Percentiles rank a stretch among this genome's conserved stretches.
phyloP scores from a whole-genome alignment of 2,113 vertebrate genomes.

The Phylloscopus trochiloides region DNA sequence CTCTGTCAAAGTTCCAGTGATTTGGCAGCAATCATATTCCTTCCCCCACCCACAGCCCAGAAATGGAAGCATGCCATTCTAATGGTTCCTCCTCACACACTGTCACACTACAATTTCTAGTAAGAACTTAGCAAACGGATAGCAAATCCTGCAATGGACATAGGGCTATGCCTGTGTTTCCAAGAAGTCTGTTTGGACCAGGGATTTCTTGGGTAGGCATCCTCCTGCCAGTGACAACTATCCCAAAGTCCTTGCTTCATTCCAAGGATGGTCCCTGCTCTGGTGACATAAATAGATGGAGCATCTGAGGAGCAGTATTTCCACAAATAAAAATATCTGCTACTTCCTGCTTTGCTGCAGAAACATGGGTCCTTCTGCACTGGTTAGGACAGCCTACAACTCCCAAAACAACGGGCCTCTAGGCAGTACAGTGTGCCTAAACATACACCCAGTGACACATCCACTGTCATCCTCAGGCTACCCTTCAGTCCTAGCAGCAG shows the following conservation, averaged over 20 bases:
- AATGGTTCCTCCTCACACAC: neutral
- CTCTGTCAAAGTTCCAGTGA: neutral
- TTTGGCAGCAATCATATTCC: neutral
- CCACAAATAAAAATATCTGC: conserved; percentile 16
- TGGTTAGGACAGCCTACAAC: neutral
- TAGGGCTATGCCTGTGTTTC: neutral
- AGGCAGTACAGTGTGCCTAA: neutral
- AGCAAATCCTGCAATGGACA: neutral
- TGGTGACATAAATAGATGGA: neutral
- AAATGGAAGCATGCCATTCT: neutral
- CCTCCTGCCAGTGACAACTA: neutral
- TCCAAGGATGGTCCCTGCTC: neutral
- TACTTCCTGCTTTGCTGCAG: neutral
- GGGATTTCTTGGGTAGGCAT: neutral
- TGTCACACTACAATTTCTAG: neutral
- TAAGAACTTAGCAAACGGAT: neutral
- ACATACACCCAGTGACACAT: neutral
- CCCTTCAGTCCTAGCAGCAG: neutral
- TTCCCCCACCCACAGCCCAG: neutral
- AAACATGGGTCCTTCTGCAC: fast-evolving
- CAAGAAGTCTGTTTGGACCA: neutral
- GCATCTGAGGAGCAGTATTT: neutral
- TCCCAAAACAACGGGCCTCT: neutral
- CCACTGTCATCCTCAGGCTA: neutral
- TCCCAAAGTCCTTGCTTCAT: neutral